Percentiles rank a stretch among this genome's conserved stretches.
phyloP scores from a whole-genome alignment of 64 coral and sea anemone species.

The Catalaphyllia jardinei region DNA sequence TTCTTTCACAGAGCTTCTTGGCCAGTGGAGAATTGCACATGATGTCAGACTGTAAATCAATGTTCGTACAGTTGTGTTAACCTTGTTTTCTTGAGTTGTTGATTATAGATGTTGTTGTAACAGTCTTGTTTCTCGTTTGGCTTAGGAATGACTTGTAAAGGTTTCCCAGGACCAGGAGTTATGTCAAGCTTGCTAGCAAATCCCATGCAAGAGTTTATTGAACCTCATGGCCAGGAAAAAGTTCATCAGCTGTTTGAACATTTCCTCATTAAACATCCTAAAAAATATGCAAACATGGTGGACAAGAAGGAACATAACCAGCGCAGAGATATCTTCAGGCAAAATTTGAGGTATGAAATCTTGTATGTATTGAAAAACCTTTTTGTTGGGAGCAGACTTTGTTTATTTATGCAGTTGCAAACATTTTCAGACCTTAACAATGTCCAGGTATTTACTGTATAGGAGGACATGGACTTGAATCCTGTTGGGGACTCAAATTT shows the following conservation, averaged over 20 bases:
- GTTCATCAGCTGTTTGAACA: slow-evolving; percentile 78
- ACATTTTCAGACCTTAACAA: too few species aligned
- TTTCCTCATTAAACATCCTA: slow-evolving; percentile 69
- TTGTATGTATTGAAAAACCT: not conserved
- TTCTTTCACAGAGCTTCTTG: too few species aligned
- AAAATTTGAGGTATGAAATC: slow-evolving; percentile 84
- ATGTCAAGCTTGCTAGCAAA: slow-evolving; percentile 70
- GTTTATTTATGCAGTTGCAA: too few species aligned
- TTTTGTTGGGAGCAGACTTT: too few species aligned
- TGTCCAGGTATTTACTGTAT: too few species aligned
- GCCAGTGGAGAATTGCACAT: too few species aligned
- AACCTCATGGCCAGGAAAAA: slow-evolving; percentile 58
- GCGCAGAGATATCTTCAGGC: slow-evolving; percentile 77
- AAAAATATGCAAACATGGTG: slow-evolving; percentile 68
- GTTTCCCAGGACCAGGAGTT: slow-evolving; percentile 80
- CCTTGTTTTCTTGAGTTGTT: not conserved
- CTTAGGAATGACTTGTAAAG: slow-evolving; percentile 75
- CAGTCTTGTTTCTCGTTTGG: not conserved
- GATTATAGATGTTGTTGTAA: not conserved
- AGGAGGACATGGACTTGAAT: too few species aligned
- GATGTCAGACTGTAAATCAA: too few species aligned
- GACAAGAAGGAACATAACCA: slow-evolving; percentile 62
- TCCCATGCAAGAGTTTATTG: slow-evolving; percentile 94
- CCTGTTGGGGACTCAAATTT: too few species aligned
- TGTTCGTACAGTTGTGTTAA: not conserved